Conservation (phyloP, 2,888 invertebrate genomes). For the Stenodema calcarata region DNA sequence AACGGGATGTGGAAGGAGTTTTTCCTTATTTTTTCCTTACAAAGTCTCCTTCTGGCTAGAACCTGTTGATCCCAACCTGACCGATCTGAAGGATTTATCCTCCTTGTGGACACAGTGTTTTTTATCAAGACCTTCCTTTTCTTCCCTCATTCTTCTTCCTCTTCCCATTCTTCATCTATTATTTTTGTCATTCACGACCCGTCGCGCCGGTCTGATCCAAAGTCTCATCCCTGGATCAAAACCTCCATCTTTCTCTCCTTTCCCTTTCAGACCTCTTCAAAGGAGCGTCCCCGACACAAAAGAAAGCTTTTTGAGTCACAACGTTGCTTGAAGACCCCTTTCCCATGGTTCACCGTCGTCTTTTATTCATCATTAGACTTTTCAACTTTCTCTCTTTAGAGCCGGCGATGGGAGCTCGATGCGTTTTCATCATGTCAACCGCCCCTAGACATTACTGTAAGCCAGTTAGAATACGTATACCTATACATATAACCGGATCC, state of each 20-base stretch:
- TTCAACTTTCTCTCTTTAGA: not conserved
- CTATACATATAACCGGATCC: not conserved
- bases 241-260: not conserved
- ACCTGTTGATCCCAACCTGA: constrained; percentile 10
- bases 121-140: not conserved
- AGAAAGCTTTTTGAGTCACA: not conserved
- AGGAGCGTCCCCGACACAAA: not conserved
- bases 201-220: not conserved
- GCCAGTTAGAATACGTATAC: not conserved
- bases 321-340: not conserved
- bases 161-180: not conserved
- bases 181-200: not conserved
- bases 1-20: not conserved
- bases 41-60: not conserved
- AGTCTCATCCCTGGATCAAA: not conserved
- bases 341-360: not conserved
- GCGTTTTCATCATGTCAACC: not conserved
- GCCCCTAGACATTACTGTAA: not conserved
- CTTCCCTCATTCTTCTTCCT: not conserved
- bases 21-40: not conserved
- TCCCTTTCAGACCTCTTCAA: not conserved
- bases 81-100: constrained; percentile 12
- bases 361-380: not conserved
- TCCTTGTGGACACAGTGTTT: not conserved
- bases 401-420: not conserved